Evolutionary conservation across 2,888 invertebrate species (phyloP), one percentile per base, ranked within the genome.

Genomic region (Meta bourneti): DNA sequence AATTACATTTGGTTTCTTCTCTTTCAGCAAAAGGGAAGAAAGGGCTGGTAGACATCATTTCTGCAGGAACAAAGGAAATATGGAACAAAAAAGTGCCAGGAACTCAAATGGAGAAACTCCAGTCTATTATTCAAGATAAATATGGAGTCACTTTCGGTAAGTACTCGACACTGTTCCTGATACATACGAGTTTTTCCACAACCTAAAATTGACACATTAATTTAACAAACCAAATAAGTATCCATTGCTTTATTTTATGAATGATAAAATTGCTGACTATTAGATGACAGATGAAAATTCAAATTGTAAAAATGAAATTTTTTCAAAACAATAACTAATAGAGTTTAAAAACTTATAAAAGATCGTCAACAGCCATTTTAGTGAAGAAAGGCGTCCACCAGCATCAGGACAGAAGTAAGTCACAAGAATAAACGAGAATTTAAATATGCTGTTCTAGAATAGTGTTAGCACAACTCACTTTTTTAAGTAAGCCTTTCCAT

Each of bases 41-140:
- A 52, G 85, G 92, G 6, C 48, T 92, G 16, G 92, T 92, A 7
- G 92, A 92, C 74, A 92, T 92, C 74, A 92, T 92, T 16, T 80
- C 84, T 4, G 89, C 92, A 16, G 92, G 92, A n/a, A 92, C 88
- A 7, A 71, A 70, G 7, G 34, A 89, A 52, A 49, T 92, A 81
- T 92, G 92, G 92, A 80, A 89, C 78, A 74, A 75, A 34, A 92
- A 89, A 61, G 84, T 92, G 13, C 80, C 84, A 0, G 82, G 78
- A 11, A 89, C 89, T 7, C 92, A 92, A 70, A 92, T 92, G 89
- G 92, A 92, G 11, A 78, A 89, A 77, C 51, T 92, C 9, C 75
- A 89, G n/a, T 11, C n/a, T 0, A 13, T 75, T 54, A 84, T 92
- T 20, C 74, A 92, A 52, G 89, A 84, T 49, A 92, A 92, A 61